phyloP scores from a whole-genome alignment of 2,113 vertebrate genomes.

The Caretta caretta region DNA sequence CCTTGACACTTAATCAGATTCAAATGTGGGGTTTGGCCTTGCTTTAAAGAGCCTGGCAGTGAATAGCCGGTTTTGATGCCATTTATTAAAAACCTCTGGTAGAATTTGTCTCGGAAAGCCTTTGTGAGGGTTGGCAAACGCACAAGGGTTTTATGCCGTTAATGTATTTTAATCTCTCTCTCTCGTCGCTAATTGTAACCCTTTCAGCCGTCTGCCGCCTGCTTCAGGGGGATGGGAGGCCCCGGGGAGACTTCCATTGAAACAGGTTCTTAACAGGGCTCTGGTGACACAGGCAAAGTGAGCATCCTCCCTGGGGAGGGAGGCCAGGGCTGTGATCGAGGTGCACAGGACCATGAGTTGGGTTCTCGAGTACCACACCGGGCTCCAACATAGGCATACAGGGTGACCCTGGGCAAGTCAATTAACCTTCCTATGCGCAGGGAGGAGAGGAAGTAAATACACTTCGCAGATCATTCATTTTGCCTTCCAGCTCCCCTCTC shows the following conservation, averaged over 20 bases:
- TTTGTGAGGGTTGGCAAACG: slow-evolving; percentile 82
- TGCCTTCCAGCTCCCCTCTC: no score
- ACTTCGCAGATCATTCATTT: not conserved
- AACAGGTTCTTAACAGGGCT: slow-evolving; percentile 35
- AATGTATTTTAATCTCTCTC: slow-evolving; percentile 69
- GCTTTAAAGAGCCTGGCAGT: slow-evolving; percentile 82
- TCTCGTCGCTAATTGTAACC: slow-evolving; percentile 60
- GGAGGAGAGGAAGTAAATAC: not conserved
- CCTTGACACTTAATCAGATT: slow-evolving; percentile 80
- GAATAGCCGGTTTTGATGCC: slow-evolving; percentile 81
- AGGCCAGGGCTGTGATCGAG: not conserved
- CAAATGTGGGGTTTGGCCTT: slow-evolving; percentile 79
- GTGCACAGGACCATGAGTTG: accelerated
- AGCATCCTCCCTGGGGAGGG: slow-evolving; percentile 17
- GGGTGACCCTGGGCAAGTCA: accelerated
- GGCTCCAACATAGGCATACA: accelerated
- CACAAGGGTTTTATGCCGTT: slow-evolving; percentile 77
- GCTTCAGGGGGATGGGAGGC: slow-evolving; percentile 3
- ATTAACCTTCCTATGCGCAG: not conserved
- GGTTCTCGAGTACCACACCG: accelerated
- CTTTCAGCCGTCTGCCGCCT: slow-evolving; percentile 56
- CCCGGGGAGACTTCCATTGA: slow-evolving; percentile 38
- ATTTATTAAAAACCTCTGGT: slow-evolving; percentile 81
- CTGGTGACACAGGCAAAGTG: not conserved
- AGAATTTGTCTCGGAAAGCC: slow-evolving; percentile 81